Evolutionary conservation across 2,797 vertebrate species (phyloP).

Genomic region (Sphenopsis melanotis): DNA sequence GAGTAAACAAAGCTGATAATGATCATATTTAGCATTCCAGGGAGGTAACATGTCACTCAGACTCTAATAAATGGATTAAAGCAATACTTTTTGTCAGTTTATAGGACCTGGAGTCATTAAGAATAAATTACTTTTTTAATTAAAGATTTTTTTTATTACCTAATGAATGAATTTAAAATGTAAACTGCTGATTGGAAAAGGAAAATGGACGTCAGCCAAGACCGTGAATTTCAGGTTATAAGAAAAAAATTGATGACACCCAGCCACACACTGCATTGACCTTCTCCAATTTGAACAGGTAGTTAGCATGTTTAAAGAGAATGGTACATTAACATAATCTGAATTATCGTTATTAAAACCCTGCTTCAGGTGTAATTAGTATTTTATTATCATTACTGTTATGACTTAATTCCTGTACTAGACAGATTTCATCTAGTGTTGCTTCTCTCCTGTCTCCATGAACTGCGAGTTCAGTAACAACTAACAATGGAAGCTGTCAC

Average conservation of each 20-base stretch:
- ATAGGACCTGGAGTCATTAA: background rate
- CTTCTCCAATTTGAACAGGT: conserved; percentile 19
- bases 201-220: conserved; percentile 25
- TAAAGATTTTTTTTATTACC: conserved; percentile 50
- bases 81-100: background rate
- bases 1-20: conserved; percentile 14
- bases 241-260: conserved; percentile 20
- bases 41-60: background rate
- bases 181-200: conserved; percentile 50
- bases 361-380: conserved; percentile 40
- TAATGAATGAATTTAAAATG: conserved; percentile 44
- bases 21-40: background rate
- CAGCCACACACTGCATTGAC: background rate
- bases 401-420: conserved; percentile 9
- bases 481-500: background rate
- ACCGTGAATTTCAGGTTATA: background rate
- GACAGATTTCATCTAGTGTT: background rate
- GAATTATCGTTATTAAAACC: conserved; percentile 63
- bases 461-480: background rate
- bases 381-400: conserved; percentile 42
- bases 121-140: conserved; percentile 62
- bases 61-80: conserved; percentile 6
- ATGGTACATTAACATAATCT: conserved; percentile 48
- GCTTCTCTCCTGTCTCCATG: background rate
- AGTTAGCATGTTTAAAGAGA: conserved; percentile 47